Evolutionary conservation across 2,113 vertebrate species (phyloP).

Genomic region (Porphyrio hochstetteri): DNA sequence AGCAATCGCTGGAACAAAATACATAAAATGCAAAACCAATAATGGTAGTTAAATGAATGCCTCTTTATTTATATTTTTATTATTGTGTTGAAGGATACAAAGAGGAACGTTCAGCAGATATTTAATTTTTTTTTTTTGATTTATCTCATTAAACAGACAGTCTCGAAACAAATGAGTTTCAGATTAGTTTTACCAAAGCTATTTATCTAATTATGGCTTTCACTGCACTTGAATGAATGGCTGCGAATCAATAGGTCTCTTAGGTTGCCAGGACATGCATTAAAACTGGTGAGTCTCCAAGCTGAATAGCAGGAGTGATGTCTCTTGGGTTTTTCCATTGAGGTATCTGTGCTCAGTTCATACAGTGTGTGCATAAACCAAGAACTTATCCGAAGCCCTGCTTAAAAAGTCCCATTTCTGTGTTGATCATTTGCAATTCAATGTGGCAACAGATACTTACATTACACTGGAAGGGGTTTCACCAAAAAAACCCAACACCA

Average conservation of each 20-base stretch:
- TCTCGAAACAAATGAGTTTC: constrained; percentile 41
- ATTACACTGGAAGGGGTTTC: not conserved
- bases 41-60: not conserved
- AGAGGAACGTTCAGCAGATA: not conserved
- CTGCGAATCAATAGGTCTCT: constrained; percentile 52
- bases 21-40: constrained; percentile 3
- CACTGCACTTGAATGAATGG: constrained; percentile 24
- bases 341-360: not conserved
- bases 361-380: not conserved
- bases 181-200: constrained; percentile 51
- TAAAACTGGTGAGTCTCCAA: constrained; percentile 21
- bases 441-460: not conserved
- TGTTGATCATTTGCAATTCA: not conserved
- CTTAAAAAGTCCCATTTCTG: not conserved
- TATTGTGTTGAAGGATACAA: not conserved
- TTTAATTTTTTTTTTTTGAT: constrained; percentile 59
- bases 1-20: not conserved
- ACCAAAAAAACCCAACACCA: not conserved
- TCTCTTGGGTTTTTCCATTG: not conserved
- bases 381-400: not conserved
- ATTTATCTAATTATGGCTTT: constrained; percentile 63
- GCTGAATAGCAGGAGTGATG: not conserved
- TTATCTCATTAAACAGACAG: constrained; percentile 48
- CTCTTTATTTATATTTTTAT: constrained; percentile 28
- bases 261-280: constrained; percentile 33